Conservation (phyloP, 2,888 invertebrate genomes). For the Drosophila anomalata region DNA sequence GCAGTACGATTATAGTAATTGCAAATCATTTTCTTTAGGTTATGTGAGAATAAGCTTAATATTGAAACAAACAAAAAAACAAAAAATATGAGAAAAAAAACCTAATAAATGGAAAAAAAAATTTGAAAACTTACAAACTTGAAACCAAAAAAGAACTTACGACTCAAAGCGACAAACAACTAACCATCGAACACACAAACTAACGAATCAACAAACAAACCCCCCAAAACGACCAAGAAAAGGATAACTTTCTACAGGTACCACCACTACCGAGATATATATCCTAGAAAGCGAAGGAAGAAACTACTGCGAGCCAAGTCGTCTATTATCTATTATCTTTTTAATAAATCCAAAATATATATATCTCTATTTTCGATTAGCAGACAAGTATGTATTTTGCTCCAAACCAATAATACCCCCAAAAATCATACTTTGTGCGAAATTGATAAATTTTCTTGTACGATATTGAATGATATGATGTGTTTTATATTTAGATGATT, state of each 20-base stretch:
- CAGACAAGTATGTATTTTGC: constrained; percentile 41
- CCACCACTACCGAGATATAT: too few relatives aligned
- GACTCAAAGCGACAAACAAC: constrained; percentile 55
- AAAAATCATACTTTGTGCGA: constrained; percentile 26
- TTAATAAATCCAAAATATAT: not conserved
- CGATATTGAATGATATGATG: constrained; percentile 29
- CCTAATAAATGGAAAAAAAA: constrained; percentile 35
- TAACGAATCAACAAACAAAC: constrained; percentile 45
- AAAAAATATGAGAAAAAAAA: constrained; percentile 35
- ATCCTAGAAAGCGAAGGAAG: constrained; percentile 22
- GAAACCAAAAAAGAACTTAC: constrained; percentile 45
- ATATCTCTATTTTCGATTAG: constrained; percentile 25
- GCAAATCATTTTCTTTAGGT: constrained; percentile 70
- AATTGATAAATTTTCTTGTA: constrained; percentile 20
- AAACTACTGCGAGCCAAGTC: constrained; percentile 42
- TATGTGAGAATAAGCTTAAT: constrained; percentile 76
- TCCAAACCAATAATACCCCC: constrained; percentile 34
- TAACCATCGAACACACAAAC: constrained; percentile 61
- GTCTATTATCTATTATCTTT: constrained; percentile 12
- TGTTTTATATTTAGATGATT: constrained; percentile 72
- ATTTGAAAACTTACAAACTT: constrained; percentile 54
- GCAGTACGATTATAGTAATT: constrained; percentile 34
- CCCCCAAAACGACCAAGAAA: constrained; percentile 29
- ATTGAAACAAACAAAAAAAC: constrained; percentile 23
- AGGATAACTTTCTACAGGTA: constrained; percentile 24